A percentile compares a stretch with the other conserved stretches of the same genome.
Evolutionary conservation across 2,113 vertebrate genomes (phyloP).

Genomic region (Lamprotornis superbus): DNA sequence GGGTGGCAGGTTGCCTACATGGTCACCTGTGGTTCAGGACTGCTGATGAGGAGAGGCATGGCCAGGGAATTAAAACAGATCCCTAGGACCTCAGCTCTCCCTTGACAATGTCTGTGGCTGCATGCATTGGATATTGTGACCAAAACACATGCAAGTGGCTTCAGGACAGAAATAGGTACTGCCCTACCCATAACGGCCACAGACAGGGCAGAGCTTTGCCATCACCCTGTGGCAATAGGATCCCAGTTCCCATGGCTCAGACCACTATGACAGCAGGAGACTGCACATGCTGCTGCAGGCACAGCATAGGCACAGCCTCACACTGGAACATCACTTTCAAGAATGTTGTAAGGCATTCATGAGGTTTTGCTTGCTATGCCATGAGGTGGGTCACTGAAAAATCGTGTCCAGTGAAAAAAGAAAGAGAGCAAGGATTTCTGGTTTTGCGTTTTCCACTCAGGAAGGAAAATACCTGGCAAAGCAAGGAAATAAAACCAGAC

Average conservation of each 20-base stretch:
- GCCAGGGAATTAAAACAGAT: background rate
- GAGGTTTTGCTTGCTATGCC: background rate
- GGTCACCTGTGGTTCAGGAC: background rate
- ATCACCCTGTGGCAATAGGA: background rate
- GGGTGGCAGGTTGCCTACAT: background rate
- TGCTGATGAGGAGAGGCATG: background rate
- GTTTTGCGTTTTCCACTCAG: background rate
- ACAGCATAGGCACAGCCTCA: background rate
- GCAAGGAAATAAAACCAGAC: background rate
- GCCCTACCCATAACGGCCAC: background rate
- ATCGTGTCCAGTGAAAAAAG: background rate
- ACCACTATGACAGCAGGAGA: background rate
- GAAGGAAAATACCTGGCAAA: background rate
- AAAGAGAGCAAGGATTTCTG: background rate
- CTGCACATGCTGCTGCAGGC: background rate
- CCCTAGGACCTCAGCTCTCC: background rate
- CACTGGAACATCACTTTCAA: rapidly evolving
- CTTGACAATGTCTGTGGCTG: no score
- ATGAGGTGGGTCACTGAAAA: background rate
- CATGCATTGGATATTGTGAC: rapidly evolving
- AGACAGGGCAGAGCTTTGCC: background rate
- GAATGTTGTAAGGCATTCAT: background rate
- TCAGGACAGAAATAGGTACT: background rate
- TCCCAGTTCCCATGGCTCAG: background rate
- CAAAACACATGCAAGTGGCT: background rate